Percentiles rank a stretch among this genome's conserved stretches.
These are phyloP conservation scores for Andrena flavipes DNA, from an alignment of 2,888 invertebrate genomes.

Conservation along the genomic window DNA sequence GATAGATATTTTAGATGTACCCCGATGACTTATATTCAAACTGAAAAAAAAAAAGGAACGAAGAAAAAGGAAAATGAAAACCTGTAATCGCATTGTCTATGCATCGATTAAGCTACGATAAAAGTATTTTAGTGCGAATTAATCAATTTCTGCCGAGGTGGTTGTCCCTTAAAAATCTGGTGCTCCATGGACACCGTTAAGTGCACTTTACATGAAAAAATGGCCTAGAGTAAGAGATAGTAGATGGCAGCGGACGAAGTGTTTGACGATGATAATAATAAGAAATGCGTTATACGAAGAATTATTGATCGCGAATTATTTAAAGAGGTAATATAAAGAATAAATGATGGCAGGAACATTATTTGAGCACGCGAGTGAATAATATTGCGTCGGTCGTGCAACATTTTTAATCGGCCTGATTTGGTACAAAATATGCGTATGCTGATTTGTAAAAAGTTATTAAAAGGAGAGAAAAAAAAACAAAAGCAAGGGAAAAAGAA, in stretches of 20 bases:
- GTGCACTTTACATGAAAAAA: constrained; percentile 84
- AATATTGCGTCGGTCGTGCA: constrained; percentile 71
- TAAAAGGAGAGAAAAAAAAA: constrained; percentile 66
- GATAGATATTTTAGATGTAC: constrained; percentile 79
- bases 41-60: constrained; percentile 41
- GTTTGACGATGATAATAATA: constrained; percentile 78
- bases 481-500: constrained; percentile 36
- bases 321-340: constrained; percentile 82
- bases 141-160: constrained; percentile 83
- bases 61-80: constrained; percentile 19
- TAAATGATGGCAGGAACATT: constrained; percentile 83
- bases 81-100: constrained; percentile 63
- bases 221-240: constrained; percentile 83
- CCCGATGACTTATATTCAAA: constrained; percentile 70
- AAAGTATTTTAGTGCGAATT: constrained; percentile 76
- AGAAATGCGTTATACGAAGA: constrained; percentile 79
- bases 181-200: constrained; percentile 84
- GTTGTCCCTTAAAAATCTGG: constrained; percentile 82
- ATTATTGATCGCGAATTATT: constrained; percentile 82
- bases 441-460: constrained; percentile 83
- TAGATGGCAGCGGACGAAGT: constrained; percentile 75
- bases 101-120: constrained; percentile 65
- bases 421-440: constrained; percentile 83
- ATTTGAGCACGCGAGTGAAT: constrained; percentile 77
- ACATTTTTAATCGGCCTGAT: constrained; percentile 84